Evolutionary conservation across 2,113 vertebrate species (phyloP).

Genomic region (Ammospiza caudacuta): DNA sequence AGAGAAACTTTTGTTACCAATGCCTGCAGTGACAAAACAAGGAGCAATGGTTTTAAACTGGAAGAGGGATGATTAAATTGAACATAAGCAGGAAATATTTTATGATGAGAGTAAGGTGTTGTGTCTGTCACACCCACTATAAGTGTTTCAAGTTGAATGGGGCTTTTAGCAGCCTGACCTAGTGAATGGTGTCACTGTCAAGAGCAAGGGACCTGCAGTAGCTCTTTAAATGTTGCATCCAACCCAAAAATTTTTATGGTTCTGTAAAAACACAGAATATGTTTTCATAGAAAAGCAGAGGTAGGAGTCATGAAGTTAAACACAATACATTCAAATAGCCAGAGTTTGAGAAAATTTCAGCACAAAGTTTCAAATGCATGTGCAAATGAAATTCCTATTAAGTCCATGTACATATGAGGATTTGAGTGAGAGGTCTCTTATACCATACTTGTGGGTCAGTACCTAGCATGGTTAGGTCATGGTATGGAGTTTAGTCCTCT

Average conservation of each 20-base stretch:
- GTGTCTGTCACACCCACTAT: background rate
- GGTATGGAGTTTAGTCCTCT: background rate
- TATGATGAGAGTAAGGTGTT: background rate
- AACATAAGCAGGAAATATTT: background rate
- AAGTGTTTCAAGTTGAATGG: background rate
- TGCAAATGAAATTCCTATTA: background rate
- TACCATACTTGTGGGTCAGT: background rate
- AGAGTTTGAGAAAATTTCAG: background rate
- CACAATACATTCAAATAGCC: background rate
- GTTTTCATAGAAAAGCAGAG: background rate
- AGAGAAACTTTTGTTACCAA: background rate
- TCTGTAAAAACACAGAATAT: background rate
- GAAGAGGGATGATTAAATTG: background rate
- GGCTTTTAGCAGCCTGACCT: background rate
- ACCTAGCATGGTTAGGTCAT: background rate
- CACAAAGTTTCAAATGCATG: background rate
- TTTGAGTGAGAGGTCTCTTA: background rate
- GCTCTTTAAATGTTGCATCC: background rate
- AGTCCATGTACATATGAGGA: background rate
- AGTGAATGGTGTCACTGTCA: accelerated
- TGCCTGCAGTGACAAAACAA: background rate
- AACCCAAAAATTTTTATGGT: background rate
- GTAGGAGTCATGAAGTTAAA: background rate
- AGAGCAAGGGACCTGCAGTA: background rate
- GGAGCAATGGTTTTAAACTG: background rate